These are phyloP conservation scores for Prolemur simus DNA, from an alignment of 2,113 vertebrate species.

Conservation along the genomic window DNA sequence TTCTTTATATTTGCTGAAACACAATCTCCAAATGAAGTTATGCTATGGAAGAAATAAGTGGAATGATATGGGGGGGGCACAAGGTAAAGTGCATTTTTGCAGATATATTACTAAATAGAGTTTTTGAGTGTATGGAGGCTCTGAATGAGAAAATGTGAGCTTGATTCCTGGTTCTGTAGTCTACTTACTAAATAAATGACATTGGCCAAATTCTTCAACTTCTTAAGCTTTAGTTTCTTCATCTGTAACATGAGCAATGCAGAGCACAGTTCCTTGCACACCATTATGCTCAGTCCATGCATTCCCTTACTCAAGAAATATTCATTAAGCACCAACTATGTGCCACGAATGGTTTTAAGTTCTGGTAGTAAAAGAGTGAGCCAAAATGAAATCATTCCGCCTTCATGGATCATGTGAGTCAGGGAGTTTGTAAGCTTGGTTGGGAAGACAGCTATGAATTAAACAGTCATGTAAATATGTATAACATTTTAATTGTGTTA, in stretches of 20 bases:
- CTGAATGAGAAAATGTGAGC: not conserved
- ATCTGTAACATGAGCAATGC: not conserved
- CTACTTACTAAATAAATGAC: not conserved
- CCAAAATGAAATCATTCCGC: not conserved
- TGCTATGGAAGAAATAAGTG: not conserved
- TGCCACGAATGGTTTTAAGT: not conserved
- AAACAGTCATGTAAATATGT: not conserved
- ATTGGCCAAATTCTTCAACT: not conserved
- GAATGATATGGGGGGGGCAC: not conserved
- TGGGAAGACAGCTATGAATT: not conserved
- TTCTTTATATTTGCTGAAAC: constrained; percentile 18
- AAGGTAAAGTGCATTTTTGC: not conserved
- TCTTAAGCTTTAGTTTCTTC: constrained; percentile 5
- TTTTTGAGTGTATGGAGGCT: not conserved
- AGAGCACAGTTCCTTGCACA: not conserved
- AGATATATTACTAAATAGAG: not conserved
- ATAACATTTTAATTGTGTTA: not conserved
- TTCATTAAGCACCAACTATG: not conserved
- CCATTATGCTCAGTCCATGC: not conserved
- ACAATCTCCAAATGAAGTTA: not conserved
- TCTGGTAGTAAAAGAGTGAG: not conserved
- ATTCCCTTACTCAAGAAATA: not conserved
- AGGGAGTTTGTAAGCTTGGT: not conserved
- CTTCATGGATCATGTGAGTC: not conserved
- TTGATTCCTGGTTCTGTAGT: not conserved